Evolutionary conservation across 2,888 invertebrate species (phyloP).

Genomic region (Incurvaria masculella): DNA sequence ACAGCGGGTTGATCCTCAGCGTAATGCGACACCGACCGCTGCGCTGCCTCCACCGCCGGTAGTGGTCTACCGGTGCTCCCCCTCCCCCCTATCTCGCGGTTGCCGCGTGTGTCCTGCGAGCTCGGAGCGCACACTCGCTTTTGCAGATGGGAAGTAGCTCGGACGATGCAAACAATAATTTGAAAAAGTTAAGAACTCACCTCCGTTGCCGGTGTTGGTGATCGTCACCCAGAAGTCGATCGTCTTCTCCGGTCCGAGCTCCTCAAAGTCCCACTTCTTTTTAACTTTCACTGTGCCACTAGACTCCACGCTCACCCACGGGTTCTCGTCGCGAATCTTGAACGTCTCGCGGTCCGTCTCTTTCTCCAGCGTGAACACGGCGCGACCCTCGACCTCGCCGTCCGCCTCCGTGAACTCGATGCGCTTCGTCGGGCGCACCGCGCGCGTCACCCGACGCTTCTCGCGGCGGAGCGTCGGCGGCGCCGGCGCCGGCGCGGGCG

Average conservation of each 20-base stretch:
- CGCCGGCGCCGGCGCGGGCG: constrained; percentile 53
- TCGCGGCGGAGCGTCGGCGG: constrained; percentile 65
- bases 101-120: too few relatives aligned
- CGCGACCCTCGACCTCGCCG: constrained; percentile 82
- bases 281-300: constrained; percentile 91
- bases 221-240: constrained; percentile 96
- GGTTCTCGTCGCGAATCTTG: constrained; percentile 90
- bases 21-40: too few relatives aligned
- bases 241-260: constrained; percentile 89
- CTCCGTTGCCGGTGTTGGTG: constrained; percentile 84
- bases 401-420: constrained; percentile 91
- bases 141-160: too few relatives aligned
- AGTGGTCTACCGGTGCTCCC: too few relatives aligned
- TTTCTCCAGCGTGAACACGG: constrained; percentile 87
- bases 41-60: too few relatives aligned
- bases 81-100: too few relatives aligned
- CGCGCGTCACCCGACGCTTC: constrained; percentile 80
- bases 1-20: too few relatives aligned
- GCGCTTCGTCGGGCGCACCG: constrained; percentile 91
- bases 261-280: constrained; percentile 97
- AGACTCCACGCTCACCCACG: constrained; percentile 90
- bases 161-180: background rate
- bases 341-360: constrained; percentile 91
- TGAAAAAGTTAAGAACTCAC: constrained; percentile 49
- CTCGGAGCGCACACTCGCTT: too few relatives aligned